Percentiles rank a stretch among this genome's conserved stretches.
phyloP scores from a whole-genome alignment of 2,113 vertebrate genomes.

The Pachycephala philippinensis region DNA sequence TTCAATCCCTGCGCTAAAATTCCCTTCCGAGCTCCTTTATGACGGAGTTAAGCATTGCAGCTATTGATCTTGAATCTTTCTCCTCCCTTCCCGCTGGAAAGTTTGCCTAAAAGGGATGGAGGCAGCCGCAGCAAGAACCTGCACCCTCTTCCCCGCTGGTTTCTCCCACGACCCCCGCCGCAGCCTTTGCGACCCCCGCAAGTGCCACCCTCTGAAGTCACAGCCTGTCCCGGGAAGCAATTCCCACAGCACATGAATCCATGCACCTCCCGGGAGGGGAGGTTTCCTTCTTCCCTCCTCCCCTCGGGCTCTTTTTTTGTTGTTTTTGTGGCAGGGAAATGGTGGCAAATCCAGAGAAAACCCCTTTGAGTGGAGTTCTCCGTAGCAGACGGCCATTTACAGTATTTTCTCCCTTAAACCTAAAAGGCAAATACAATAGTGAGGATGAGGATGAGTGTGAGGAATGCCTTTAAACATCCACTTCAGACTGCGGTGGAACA shows the following conservation, averaged over 20 bases:
- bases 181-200: background rate
- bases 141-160: background rate
- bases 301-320: background rate
- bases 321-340: background rate
- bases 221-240: background rate
- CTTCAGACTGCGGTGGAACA: background rate
- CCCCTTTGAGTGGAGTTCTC: background rate
- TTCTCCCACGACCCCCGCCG: background rate
- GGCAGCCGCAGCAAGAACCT: background rate
- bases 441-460: background rate
- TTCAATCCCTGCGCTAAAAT: background rate
- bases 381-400: background rate
- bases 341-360: background rate
- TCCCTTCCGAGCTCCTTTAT: background rate
- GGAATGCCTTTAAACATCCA: background rate
- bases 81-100: background rate
- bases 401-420: background rate
- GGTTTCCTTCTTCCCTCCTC: background rate
- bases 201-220: fast-evolving
- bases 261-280: fast-evolving
- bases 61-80: background rate
- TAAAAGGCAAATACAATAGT: background rate
- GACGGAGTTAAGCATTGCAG: background rate
- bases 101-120: background rate
- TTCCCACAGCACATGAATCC: background rate